A percentile compares a stretch with the other conserved stretches of the same genome.
Conservation (phyloP, 2,888 invertebrate species). For the Prosopocoilus inquinatus region DNA sequence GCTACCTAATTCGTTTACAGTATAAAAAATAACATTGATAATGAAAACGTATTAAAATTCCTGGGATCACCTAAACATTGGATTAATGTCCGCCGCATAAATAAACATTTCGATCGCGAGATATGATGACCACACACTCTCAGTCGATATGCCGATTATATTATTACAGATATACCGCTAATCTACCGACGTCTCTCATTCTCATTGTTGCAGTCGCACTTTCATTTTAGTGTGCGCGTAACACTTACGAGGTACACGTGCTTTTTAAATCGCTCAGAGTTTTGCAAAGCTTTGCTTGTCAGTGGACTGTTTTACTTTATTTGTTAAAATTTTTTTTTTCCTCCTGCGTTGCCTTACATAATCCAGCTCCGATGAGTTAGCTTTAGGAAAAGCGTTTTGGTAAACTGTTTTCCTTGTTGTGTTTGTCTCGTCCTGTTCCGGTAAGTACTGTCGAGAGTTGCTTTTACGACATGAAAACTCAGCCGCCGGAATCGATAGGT, state of each 20-base stretch:
- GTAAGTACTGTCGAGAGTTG: too few species aligned
- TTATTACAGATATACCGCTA: neutral
- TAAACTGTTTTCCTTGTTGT: too few species aligned
- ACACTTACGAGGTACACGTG: conserved; percentile 26
- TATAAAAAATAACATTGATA: too few species aligned
- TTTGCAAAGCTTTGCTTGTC: neutral
- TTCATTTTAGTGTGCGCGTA: conserved; percentile 25
- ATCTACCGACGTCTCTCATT: conserved; percentile 14
- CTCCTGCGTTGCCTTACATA: neutral
- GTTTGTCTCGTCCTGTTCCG: too few species aligned
- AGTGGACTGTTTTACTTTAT: neutral
- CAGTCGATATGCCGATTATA: neutral
- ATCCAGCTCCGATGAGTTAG: neutral
- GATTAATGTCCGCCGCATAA: too few species aligned
- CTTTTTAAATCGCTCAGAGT: conserved; percentile 6
- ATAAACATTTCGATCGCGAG: too few species aligned
- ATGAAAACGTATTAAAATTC: too few species aligned
- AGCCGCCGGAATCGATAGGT: too few species aligned
- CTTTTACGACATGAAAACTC: too few species aligned
- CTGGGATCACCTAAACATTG: too few species aligned
- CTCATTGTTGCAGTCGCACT: conserved; percentile 19
- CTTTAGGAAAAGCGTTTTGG: too few species aligned
- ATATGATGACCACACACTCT: neutral
- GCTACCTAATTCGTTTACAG: too few species aligned
- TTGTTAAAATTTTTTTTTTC: neutral